Percentiles rank a stretch among this genome's conserved stretches.
These are phyloP conservation scores for Progne subis DNA, from an alignment of 2,113 vertebrate genomes.

Conservation along the genomic window DNA sequence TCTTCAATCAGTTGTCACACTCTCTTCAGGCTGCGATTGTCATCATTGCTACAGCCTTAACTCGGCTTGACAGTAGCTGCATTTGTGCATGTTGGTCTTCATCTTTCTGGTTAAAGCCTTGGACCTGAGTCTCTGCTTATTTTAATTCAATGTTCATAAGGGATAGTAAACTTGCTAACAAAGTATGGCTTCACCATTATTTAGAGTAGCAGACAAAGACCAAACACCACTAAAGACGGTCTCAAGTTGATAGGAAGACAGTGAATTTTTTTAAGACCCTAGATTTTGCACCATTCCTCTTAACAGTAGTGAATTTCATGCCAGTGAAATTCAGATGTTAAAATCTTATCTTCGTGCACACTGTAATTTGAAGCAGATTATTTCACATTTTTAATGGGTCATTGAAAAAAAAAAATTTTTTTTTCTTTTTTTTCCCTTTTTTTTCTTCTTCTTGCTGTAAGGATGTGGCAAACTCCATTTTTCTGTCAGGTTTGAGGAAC, in stretches of 20 bases:
- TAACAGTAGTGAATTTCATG: background rate
- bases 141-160: slow-evolving; percentile 7
- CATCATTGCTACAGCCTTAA: slow-evolving; percentile 22
- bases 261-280: background rate
- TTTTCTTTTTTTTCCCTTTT: background rate
- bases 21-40: background rate
- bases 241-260: background rate
- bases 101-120: slow-evolving; percentile 22
- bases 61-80: slow-evolving; percentile 50
- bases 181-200: background rate
- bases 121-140: background rate
- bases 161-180: background rate
- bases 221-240: background rate
- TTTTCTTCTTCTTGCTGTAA: background rate
- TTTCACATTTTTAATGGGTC: background rate
- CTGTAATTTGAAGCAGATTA: background rate
- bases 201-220: background rate
- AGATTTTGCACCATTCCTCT: background rate
- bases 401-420: background rate
- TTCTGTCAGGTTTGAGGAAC: background rate
- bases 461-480: background rate
- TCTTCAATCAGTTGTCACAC: slow-evolving; percentile 33
- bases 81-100: slow-evolving; percentile 44
- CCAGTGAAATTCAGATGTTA: background rate
- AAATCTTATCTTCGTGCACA: background rate